phyloP scores from a whole-genome alignment of 2,797 vertebrate genomes.

The Paguma larvata region DNA sequence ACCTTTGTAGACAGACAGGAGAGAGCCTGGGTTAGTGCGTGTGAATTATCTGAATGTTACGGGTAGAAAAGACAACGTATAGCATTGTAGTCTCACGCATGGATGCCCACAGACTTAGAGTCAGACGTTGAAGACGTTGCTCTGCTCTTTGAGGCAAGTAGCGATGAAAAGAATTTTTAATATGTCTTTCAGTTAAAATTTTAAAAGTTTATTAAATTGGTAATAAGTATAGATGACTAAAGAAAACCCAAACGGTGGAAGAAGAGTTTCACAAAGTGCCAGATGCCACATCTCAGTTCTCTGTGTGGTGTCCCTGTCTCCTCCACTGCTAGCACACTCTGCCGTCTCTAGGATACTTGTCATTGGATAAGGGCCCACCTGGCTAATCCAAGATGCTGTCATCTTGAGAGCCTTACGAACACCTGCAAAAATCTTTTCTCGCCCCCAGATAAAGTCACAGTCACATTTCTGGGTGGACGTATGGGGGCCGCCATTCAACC shows the following conservation, averaged over 20 bases:
- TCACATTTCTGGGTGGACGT: not conserved
- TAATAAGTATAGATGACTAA: too few relatives aligned
- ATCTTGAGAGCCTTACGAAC: not conserved
- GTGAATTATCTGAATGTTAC: rapidly evolving
- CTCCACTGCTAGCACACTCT: not conserved
- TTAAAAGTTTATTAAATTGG: not conserved
- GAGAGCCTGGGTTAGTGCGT: rapidly evolving
- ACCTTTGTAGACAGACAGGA: not conserved
- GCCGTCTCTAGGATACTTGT: not conserved
- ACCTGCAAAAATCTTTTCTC: not conserved
- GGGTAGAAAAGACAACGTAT: not conserved
- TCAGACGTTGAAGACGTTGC: slow-evolving; percentile 80
- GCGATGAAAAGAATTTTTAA: rapidly evolving
- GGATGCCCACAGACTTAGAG: not conserved
- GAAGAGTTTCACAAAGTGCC: not conserved
- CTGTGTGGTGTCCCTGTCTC: not conserved
- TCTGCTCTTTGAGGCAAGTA: slow-evolving; percentile 95
- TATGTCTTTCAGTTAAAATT: not conserved
- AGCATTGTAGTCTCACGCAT: rapidly evolving
- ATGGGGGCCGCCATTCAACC: not conserved
- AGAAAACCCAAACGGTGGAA: not conserved
- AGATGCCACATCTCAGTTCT: not conserved
- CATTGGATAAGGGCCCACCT: not conserved
- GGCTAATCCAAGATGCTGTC: not conserved
- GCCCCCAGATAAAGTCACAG: not conserved